Percentiles rank a stretch among this genome's conserved stretches.
phyloP scores from a whole-genome alignment of 2,888 invertebrate genomes.

The Strigamia crassipes region DNA sequence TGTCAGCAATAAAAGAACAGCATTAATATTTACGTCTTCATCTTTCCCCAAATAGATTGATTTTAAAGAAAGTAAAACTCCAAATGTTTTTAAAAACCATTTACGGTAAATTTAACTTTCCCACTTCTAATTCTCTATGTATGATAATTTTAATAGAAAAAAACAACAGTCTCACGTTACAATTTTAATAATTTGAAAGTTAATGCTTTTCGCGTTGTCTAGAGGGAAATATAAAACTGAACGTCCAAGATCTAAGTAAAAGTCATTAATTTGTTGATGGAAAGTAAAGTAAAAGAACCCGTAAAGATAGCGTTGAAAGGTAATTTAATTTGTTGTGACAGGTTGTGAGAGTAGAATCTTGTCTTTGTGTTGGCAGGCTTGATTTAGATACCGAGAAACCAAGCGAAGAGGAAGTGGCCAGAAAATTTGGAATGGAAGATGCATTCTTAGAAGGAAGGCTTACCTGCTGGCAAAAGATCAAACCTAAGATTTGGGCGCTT shows the following conservation, averaged over 20 bases:
- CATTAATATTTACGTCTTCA: neutral
- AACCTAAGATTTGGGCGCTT: constrained; percentile 63
- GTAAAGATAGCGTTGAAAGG: constrained; percentile 19
- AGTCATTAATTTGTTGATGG: constrained; percentile 9
- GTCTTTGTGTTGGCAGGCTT: constrained; percentile 55
- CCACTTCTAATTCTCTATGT: neutral
- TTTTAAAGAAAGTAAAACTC: neutral
- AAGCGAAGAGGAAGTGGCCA: constrained; percentile 65
- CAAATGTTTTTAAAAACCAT: neutral
- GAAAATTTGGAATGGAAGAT: constrained; percentile 63
- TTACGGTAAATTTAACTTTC: neutral
- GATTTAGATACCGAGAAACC: constrained; percentile 65
- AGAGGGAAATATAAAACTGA: neutral
- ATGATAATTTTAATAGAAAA: no score
- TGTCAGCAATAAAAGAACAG: neutral
- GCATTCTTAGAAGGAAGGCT: constrained; percentile 61
- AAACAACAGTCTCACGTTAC: neutral
- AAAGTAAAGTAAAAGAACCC: neutral
- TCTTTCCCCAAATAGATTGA: neutral
- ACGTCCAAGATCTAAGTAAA: neutral
- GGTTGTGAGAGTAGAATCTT: neutral
- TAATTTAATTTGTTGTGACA: constrained; percentile 30
- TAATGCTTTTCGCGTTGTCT: neutral
- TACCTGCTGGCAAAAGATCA: constrained; percentile 62
- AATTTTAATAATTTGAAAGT: neutral